phyloP scores from a whole-genome alignment of 2,888 invertebrate genomes.

The Blera fallax region DNA sequence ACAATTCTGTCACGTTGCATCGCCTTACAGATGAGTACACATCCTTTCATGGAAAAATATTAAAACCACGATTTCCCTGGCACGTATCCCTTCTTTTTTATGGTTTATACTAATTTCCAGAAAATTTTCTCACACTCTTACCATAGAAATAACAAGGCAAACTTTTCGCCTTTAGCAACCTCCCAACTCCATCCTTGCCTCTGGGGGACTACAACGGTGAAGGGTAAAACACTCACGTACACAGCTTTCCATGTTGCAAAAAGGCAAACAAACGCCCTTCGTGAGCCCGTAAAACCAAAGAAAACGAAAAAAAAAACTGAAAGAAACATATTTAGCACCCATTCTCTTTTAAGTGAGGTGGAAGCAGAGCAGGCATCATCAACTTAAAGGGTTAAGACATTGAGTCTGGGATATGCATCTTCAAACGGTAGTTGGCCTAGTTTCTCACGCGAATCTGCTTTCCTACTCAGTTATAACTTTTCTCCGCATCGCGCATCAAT shows the following conservation, averaged over 20 bases:
- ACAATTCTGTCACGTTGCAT: conserved; percentile 60
- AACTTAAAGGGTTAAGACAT: conserved; percentile 63
- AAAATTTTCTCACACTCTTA: conserved; percentile 57
- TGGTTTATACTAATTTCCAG: conserved; percentile 62
- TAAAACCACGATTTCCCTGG: conserved; percentile 54
- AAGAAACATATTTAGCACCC: conserved; percentile 49
- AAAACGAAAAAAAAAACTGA: not conserved
- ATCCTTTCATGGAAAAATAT: conserved; percentile 55
- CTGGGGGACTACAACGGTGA: not conserved
- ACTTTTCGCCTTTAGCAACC: conserved; percentile 37
- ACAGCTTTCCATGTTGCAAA: conserved; percentile 10
- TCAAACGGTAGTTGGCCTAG: conserved; percentile 48
- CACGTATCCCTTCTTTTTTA: conserved; percentile 54
- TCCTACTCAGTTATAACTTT: conserved; percentile 40
- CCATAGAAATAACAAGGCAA: conserved; percentile 28
- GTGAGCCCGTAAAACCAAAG: conserved; percentile 6
- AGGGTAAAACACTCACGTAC: conserved; percentile 54
- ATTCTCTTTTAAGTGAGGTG: conserved; percentile 17
- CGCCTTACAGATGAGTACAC: conserved; percentile 51
- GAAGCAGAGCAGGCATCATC: conserved; percentile 20
- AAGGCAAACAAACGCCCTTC: conserved; percentile 3
- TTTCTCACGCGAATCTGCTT: conserved; percentile 11
- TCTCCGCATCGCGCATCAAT: conserved; percentile 44
- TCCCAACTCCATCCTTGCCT: not conserved
- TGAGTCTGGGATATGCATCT: conserved; percentile 42